Evolutionary conservation across 2,113 vertebrate genomes (phyloP).

Genomic region (Columba livia): DNA sequence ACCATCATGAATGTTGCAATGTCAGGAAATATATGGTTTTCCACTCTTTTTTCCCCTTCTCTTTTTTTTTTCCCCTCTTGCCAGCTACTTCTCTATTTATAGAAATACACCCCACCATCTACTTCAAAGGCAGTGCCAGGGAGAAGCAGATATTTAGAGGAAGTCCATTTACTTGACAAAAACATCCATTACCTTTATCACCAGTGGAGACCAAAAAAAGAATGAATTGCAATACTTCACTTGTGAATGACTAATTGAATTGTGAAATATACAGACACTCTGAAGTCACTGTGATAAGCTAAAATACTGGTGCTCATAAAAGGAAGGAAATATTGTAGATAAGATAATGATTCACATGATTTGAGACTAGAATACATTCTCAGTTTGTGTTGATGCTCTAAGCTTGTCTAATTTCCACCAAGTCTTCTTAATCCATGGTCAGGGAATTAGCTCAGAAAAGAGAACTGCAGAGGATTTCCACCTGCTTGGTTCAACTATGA

Average conservation of each 20-base stretch:
- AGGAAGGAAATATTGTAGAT: constrained; percentile 36
- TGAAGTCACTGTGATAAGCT: constrained; percentile 45
- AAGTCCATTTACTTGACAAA: constrained; percentile 71
- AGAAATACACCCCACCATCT: constrained; percentile 50
- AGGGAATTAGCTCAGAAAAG: neutral
- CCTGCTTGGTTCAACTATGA: neutral
- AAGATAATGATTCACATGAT: constrained; percentile 19
- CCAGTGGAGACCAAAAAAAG: constrained; percentile 54
- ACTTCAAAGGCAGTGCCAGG: constrained; percentile 55
- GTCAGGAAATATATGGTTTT: constrained; percentile 65
- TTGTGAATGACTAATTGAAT: constrained; percentile 69
- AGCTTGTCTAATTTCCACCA: constrained; percentile 1
- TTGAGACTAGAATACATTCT: neutral
- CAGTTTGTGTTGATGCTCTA: constrained; percentile 1
- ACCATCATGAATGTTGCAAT: constrained; percentile 57
- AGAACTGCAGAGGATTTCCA: constrained; percentile 1
- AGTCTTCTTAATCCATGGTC: neutral
- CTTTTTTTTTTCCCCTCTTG: neutral
- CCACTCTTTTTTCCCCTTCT: neutral
- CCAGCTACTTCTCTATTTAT: constrained; percentile 65
- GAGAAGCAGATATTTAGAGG: constrained; percentile 66
- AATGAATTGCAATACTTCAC: constrained; percentile 70
- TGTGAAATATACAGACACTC: constrained; percentile 54
- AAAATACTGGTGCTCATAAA: constrained; percentile 32
- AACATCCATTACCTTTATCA: constrained; percentile 75